Percentiles rank a stretch among this genome's conserved stretches.
phyloP scores from a whole-genome alignment of 2,888 invertebrate species.

The Drosophila mayaguana region DNA sequence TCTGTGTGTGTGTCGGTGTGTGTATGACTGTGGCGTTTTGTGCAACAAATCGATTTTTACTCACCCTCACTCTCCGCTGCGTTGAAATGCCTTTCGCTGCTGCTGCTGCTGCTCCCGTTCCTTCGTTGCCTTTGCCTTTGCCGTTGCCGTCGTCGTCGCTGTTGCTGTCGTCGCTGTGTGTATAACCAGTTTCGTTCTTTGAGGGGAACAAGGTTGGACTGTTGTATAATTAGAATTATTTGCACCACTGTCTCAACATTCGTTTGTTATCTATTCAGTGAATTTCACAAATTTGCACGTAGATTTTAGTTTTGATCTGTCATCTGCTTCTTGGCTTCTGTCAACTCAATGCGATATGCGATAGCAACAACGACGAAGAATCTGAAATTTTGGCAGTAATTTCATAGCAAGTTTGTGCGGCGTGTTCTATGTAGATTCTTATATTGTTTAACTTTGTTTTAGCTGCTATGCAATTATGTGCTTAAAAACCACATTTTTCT shows the following conservation, averaged over 20 bases:
- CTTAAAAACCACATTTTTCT: slow-evolving; percentile 64
- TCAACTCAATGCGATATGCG: slow-evolving; percentile 60
- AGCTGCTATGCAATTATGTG: slow-evolving; percentile 38
- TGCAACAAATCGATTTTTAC: slow-evolving; percentile 81
- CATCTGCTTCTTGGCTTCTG: slow-evolving; percentile 52
- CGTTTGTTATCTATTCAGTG: slow-evolving; percentile 50
- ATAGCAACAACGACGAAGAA: slow-evolving; percentile 59
- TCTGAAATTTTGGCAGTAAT: slow-evolving; percentile 37
- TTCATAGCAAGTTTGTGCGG: slow-evolving; percentile 46
- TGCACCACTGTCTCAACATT: slow-evolving; percentile 46
- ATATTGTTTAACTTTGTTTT: slow-evolving; percentile 30
- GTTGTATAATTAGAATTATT: slow-evolving; percentile 75
- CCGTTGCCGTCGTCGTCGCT: slow-evolving; percentile 44
- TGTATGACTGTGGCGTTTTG: slow-evolving; percentile 64
- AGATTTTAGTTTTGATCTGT: slow-evolving; percentile 59
- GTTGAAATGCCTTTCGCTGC: slow-evolving; percentile 69
- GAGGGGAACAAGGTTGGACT: slow-evolving; percentile 58
- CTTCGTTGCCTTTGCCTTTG: slow-evolving; percentile 37
- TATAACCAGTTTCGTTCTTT: slow-evolving; percentile 77
- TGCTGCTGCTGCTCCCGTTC: slow-evolving; percentile 59
- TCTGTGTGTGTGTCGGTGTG: slow-evolving; percentile 37
- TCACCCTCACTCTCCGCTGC: slow-evolving; percentile 73
- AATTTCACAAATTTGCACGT: slow-evolving; percentile 63
- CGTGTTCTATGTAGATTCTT: slow-evolving; percentile 23
- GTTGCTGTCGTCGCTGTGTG: slow-evolving; percentile 62